These are phyloP conservation scores for Taxidea taxus DNA, from an alignment of 2,113 vertebrate genomes.

Conservation along the genomic window DNA sequence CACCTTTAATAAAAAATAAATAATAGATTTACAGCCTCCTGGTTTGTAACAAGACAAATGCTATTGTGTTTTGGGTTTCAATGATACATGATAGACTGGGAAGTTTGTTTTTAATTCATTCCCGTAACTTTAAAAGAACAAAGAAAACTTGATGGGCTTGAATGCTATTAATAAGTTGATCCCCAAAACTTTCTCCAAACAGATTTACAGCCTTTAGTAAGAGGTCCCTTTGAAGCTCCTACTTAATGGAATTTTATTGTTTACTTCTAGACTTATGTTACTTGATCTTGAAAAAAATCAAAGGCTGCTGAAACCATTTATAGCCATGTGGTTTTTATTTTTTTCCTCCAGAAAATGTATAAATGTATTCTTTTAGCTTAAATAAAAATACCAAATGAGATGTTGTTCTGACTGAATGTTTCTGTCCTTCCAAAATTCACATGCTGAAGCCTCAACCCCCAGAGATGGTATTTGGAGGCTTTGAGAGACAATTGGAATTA, in stretches of 20 bases:
- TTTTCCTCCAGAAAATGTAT: background rate
- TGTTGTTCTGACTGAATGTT: background rate
- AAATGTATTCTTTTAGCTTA: background rate
- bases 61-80: constrained; percentile 55
- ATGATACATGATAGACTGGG: constrained; percentile 55
- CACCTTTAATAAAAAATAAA: constrained; percentile 62
- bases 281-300: constrained; percentile 43
- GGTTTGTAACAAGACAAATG: constrained; percentile 41
- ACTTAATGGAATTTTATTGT: constrained; percentile 15
- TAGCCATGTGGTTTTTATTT: background rate
- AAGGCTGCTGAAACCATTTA: background rate
- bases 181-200: background rate
- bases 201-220: background rate
- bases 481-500: background rate
- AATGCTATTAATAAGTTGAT: constrained; percentile 8
- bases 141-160: constrained; percentile 10
- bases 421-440: background rate
- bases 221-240: constrained; percentile 10
- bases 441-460: background rate
- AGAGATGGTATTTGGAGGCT: background rate
- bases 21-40: constrained; percentile 48
- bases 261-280: background rate
- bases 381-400: background rate
- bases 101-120: constrained; percentile 51
- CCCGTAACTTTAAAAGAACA: constrained; percentile 33